Percentiles rank a stretch among this genome's conserved stretches.
Evolutionary conservation across 2,888 invertebrate genomes (phyloP).

Genomic region (Sarcophaga rosellei): DNA sequence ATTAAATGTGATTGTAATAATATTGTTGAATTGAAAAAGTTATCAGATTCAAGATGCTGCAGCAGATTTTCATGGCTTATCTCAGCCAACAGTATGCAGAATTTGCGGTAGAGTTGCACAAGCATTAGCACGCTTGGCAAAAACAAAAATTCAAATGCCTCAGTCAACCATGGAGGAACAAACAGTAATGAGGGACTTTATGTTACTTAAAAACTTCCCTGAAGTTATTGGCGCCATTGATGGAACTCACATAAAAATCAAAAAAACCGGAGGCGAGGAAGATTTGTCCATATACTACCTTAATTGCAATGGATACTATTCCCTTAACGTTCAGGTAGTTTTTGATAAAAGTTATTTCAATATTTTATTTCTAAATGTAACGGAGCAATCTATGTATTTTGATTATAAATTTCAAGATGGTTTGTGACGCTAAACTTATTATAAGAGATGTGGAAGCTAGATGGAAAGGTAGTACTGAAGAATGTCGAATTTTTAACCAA

Average conservation of each 20-base stretch:
- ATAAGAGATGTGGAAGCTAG: constrained; percentile 32
- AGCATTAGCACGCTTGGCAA: background rate
- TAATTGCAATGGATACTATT: background rate
- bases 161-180: background rate
- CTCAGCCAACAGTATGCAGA: constrained; percentile 13
- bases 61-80: background rate
- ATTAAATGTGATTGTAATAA: background rate
- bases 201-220: constrained; percentile 1
- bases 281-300: background rate
- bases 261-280: background rate
- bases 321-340: constrained; percentile 25
- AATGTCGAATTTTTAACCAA: constrained; percentile 24
- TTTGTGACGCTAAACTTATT: constrained; percentile 28
- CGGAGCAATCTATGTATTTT: too few relatives aligned
- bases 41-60: too few relatives aligned
- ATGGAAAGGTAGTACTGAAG: constrained; percentile 24
- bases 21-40: background rate
- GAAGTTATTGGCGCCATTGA: constrained; percentile 18
- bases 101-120: constrained; percentile 30
- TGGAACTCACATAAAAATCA: background rate
- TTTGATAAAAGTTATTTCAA: background rate
- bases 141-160: constrained; percentile 11
- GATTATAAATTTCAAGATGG: background rate
- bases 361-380: background rate
- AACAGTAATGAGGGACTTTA: background rate